phyloP scores from a whole-genome alignment of 2,113 vertebrate species.

The Upupa epops region DNA sequence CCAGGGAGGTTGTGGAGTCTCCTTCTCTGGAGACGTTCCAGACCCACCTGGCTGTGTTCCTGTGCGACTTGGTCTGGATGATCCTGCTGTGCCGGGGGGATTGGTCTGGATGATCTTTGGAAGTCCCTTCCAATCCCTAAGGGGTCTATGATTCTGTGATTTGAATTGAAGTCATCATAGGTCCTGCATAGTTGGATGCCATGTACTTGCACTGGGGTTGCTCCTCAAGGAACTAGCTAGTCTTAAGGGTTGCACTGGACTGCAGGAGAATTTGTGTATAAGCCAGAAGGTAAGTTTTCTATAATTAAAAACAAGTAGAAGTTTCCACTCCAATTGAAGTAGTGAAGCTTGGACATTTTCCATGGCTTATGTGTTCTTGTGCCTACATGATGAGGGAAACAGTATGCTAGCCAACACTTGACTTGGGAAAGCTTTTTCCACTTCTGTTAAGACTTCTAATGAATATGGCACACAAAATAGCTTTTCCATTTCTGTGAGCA shows the following conservation, averaged over 20 bases:
- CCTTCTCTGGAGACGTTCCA: no score
- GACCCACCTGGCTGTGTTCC: no score
- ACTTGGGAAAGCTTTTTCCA: not conserved
- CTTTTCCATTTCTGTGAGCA: slow-evolving; percentile 15
- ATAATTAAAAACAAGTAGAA: not conserved
- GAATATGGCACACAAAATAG: not conserved
- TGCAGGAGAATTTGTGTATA: not conserved
- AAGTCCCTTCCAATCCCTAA: no score
- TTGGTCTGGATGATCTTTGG: no score
- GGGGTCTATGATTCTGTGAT: not conserved
- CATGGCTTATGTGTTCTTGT: not conserved
- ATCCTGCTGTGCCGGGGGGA: no score
- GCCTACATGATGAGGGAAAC: not conserved
- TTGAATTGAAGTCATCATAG: not conserved
- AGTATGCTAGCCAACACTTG: not conserved
- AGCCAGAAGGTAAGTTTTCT: not conserved
- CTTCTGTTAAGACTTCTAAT: slow-evolving; percentile 22
- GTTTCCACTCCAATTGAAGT: not conserved
- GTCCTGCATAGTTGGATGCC: not conserved
- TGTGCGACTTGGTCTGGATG: no score
- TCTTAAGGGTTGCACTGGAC: not conserved
- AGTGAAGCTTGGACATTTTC: not conserved
- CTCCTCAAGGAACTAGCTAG: not conserved
- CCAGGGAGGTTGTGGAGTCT: no score
- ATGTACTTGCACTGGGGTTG: not conserved